Conservation (phyloP, 2,888 invertebrate species). For the Acanthacorydalis orientalis region DNA sequence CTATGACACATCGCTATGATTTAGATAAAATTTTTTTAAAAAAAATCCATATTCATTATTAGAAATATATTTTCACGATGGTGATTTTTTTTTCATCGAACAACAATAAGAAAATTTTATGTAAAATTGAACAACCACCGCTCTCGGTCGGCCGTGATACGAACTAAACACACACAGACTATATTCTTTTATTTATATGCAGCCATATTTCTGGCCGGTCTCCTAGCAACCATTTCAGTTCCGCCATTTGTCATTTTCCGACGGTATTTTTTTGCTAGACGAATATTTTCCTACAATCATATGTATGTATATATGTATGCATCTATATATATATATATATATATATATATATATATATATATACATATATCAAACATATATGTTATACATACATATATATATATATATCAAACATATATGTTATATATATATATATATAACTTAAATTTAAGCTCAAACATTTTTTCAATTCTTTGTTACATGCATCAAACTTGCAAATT, state of each 20-base stretch:
- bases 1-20: no score
- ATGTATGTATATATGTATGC: conserved; percentile 10
- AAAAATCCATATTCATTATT: no score
- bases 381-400: not conserved
- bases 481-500: no score
- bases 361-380: not conserved
- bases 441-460: no score
- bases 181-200: conserved; percentile 23
- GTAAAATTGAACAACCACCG: not conserved
- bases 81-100: no score
- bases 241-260: conserved; percentile 24
- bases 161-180: conserved; percentile 16
- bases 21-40: no score
- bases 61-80: no score
- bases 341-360: not conserved
- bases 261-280: conserved; percentile 17
- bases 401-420: no score
- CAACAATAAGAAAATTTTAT: no score
- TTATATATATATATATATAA: no score
- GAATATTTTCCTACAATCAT: conserved; percentile 21
- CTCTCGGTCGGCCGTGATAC: conserved; percentile 13
- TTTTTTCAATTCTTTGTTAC: no score
- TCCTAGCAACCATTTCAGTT: conserved; percentile 22
- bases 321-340: not conserved
- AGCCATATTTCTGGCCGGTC: conserved; percentile 22